Base-by-base conservation (phyloP, 2,888 invertebrate genomes). In the Ellobium chinense region DNA sequence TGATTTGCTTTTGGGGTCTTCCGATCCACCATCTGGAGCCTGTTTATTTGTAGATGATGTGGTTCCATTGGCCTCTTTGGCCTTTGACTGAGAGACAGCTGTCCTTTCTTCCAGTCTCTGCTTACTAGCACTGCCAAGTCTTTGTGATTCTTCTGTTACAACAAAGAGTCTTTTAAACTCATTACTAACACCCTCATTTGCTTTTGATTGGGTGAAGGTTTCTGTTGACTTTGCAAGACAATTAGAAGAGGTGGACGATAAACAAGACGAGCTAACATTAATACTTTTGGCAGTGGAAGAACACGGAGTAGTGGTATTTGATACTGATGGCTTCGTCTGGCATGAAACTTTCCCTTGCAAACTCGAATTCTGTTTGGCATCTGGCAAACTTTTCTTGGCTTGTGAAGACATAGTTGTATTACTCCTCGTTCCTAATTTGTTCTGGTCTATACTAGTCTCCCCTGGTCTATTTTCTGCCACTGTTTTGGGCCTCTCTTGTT, bases 91-190 rank as follows among this genome's bases (percentile, higher is more conserved):
- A 14, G 46, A 2, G 21, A 18, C n/a, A 12, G 65, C n/a, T 29
- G 27, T 14, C 37, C 36, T 7, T 46, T 69, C 62, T 39, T 63
- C 37, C n/a, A 36, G 14, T 31, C 29, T 73, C 29, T 63, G 56
- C 14, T 65, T 69, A 37, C 54, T 63, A 3, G 69, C 29, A 75
- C 70, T 69, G 31, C 60, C 56, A 29, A 12, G 29, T 31, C 18
- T 39, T 21, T 36, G 54, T 39, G 73, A 70, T 37, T 56, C 66
- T 54, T 76, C 60, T 63, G 81, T 36, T 18, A 37, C 29, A 9
- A 63, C 37, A 56, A 66, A 63, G 7, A 54, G 18, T 70, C n/a
- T 54, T 2, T 60, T 12, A 14, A 12, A 56, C 34, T 58, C 36
- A 56, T 58, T 31, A n/a, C 3, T 14, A 31, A 31, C 9, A 27